A percentile compares a stretch with the other conserved stretches of the same genome.
Evolutionary conservation across 2,113 vertebrate species (phyloP).

Genomic region (Cairina moschata): DNA sequence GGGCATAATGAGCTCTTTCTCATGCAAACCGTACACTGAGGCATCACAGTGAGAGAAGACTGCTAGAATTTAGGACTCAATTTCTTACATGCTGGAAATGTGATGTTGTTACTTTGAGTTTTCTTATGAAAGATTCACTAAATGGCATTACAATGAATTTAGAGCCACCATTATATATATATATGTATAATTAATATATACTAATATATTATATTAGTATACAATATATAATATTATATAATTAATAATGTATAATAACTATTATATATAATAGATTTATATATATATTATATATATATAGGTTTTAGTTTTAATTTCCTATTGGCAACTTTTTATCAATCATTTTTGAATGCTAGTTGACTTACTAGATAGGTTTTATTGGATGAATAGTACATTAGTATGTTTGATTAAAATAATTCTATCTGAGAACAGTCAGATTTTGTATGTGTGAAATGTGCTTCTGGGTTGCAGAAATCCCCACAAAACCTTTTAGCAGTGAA

Average conservation of each 20-base stretch:
- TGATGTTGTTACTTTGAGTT: background rate
- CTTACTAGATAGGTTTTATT: background rate
- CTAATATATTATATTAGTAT: too few relatives aligned
- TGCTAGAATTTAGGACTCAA: slow-evolving; percentile 14
- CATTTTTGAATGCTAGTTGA: background rate
- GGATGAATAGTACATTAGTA: background rate
- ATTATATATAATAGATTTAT: too few relatives aligned
- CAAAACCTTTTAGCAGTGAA: background rate
- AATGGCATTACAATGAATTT: background rate
- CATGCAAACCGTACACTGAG: background rate
- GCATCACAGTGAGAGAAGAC: background rate
- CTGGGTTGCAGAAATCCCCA: background rate
- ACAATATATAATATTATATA: too few relatives aligned
- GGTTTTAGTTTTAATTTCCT: background rate
- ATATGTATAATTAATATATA: too few relatives aligned
- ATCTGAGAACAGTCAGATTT: background rate
- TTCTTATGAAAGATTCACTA: background rate
- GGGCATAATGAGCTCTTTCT: slow-evolving; percentile 39
- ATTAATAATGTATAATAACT: too few relatives aligned
- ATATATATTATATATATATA: too few relatives aligned
- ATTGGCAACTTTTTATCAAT: background rate
- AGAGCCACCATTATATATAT: too few relatives aligned
- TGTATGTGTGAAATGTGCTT: background rate
- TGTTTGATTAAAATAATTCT: background rate
- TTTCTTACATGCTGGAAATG: background rate